Evolutionary conservation across 2,113 vertebrate species (phyloP).

Genomic region (Leptocoma aspasia): DNA sequence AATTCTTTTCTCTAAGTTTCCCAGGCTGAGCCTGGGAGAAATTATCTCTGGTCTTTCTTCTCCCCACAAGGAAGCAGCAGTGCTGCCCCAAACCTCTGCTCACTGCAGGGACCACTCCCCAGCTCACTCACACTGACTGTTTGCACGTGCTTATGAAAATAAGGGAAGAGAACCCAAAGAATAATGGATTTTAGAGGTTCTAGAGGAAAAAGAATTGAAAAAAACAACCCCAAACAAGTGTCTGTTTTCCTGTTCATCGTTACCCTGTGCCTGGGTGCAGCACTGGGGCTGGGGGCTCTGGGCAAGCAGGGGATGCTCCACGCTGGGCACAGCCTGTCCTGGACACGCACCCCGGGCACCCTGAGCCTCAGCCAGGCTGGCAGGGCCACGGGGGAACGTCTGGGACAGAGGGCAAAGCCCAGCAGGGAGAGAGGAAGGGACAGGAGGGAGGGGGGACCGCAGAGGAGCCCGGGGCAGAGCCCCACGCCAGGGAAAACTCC

Average conservation of each 20-base stretch:
- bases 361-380: not conserved
- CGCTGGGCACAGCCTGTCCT: not conserved
- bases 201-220: not conserved
- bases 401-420: not conserved
- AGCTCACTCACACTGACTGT: not conserved
- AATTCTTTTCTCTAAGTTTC: too few relatives aligned
- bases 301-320: not conserved
- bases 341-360: not conserved
- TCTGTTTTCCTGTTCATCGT: fast-evolving
- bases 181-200: not conserved
- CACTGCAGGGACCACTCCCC: fast-evolving
- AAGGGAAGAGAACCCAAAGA: not conserved
- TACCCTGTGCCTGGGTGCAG: fast-evolving
- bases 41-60: too few relatives aligned
- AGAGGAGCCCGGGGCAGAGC: too few relatives aligned
- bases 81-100: not conserved
- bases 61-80: too few relatives aligned
- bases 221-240: fast-evolving
- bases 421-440: fast-evolving
- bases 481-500: fast-evolving
- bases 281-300: fast-evolving
- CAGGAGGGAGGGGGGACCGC: fast-evolving
- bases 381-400: fast-evolving
- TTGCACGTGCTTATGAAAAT: not conserved
- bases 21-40: too few relatives aligned